Evolutionary conservation across 2,797 vertebrate species (phyloP).

Genomic region (Eutrigla gurnardus): DNA sequence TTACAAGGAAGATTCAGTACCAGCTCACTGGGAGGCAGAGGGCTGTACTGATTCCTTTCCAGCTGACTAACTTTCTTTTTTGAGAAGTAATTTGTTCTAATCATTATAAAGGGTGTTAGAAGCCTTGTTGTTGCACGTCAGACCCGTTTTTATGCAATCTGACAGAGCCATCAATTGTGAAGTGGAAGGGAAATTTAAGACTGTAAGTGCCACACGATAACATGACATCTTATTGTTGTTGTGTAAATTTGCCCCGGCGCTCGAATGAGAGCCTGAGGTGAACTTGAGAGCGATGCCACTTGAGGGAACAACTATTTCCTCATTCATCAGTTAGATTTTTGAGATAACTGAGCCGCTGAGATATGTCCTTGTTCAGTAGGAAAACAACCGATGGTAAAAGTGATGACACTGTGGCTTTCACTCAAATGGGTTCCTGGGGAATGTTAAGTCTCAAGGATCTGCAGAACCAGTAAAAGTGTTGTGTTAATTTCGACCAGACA

Average conservation of each 20-base stretch:
- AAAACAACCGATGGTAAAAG: constrained; percentile 6
- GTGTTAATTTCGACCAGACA: background rate
- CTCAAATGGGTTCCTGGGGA: constrained; percentile 5
- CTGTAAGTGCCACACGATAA: constrained; percentile 17
- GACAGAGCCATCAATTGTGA: constrained; percentile 43
- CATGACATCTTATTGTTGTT: constrained; percentile 32
- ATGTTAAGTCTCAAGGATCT: background rate
- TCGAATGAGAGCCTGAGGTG: constrained; percentile 9
- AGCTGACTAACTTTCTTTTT: constrained; percentile 25
- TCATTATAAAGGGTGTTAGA: constrained; percentile 32
- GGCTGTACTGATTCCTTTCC: constrained; percentile 26
- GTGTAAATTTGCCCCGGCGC: constrained; percentile 12
- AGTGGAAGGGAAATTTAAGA: constrained; percentile 51
- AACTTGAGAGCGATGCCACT: constrained; percentile 20
- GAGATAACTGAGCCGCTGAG: constrained; percentile 28
- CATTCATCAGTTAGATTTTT: constrained; percentile 27
- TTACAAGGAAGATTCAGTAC: background rate
- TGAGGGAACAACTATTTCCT: constrained; percentile 37
- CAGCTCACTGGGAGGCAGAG: constrained; percentile 9
- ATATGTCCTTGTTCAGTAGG: constrained; percentile 19
- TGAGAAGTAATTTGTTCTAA: constrained; percentile 49
- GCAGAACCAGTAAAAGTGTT: background rate
- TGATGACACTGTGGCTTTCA: constrained; percentile 2
- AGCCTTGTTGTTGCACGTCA: constrained; percentile 36
- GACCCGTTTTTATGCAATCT: constrained; percentile 36